Base-by-base conservation (phyloP, 1,140 invertebrate genomes). In the Drosophila melanica region DNA sequence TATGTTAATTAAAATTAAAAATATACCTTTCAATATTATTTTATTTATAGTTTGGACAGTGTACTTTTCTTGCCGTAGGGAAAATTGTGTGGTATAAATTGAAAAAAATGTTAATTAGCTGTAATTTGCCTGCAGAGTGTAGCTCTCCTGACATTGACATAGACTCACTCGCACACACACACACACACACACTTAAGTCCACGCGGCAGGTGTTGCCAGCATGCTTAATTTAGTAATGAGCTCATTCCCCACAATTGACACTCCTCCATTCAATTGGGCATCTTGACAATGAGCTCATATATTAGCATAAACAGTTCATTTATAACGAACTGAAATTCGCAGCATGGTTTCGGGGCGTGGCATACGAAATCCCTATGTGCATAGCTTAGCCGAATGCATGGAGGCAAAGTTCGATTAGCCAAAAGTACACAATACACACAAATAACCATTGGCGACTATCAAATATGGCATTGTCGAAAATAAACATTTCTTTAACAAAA, bases 261-360 rank as follows among this genome's bases (percentile, higher is more conserved):
- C 27, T 27, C 58, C 30, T 16, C 41, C 55, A 27, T 23, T 58
- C 42, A 47, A 11, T 53, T 10, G 16, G 42, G 14, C n/a, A 64
- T 53, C 35, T 58, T 69, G 47, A 53, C 62, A 84, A 71, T 73
- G 79, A 79, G 84, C 82, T 86, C 81, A 86, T 87, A 79, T 86
- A 87, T 86, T 87, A 86, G 77, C 81, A 86, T 87, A 86, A 86
- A 86, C 82, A 86, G 81, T 86, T 86, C 78, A 86, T 86, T 86
- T 87, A 76, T 86, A 87, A 75, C 76, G 75, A 86, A 87, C 75
- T 74, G 75, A 66, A 59, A 65, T 72, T 82, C 54, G 35, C 54
- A 68, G 44, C 53, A 58, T 74, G n/a, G 30, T 35, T 12, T 10
- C 23, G 42, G 33, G 44, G 45, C 51, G 50, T 63, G 57, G 69